Percentiles rank a stretch among this genome's conserved stretches.
Conservation (phyloP, 2,797 vertebrate species). For the Myotis myotis region DNA sequence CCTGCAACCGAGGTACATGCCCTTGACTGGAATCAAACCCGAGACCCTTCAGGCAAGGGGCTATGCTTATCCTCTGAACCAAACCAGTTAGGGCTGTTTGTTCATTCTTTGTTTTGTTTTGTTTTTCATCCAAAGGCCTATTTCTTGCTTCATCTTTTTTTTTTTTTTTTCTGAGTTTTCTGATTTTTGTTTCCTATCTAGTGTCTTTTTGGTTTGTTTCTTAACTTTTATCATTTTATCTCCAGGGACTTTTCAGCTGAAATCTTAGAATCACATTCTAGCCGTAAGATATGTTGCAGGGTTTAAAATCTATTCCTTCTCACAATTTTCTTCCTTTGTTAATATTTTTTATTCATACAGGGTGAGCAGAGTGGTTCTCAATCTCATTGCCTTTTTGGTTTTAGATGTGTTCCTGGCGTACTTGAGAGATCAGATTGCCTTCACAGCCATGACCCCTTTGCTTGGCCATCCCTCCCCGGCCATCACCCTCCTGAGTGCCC, state of each 20-base stretch:
- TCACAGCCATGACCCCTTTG: not conserved
- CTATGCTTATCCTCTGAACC: no score
- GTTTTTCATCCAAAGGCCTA: not conserved
- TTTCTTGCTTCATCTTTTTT: not conserved
- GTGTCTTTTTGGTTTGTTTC: not conserved
- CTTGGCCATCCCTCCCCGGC: not conserved
- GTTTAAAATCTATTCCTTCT: not conserved
- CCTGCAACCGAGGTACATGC: no score
- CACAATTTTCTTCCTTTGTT: not conserved
- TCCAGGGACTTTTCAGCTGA: not conserved
- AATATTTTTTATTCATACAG: not conserved
- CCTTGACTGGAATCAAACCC: no score
- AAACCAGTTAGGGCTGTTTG: not conserved
- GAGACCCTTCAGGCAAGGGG: no score
- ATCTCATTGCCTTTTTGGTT: not conserved
- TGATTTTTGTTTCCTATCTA: slow-evolving; percentile 15
- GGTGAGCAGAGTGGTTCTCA: not conserved
- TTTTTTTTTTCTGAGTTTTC: not conserved
- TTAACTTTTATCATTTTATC: not conserved
- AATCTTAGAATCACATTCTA: not conserved
- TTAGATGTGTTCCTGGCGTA: not conserved
- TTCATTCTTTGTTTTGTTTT: not conserved
- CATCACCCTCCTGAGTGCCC: not conserved
- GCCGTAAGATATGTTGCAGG: not conserved
- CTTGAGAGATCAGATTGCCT: not conserved